Percentiles rank a stretch among this genome's conserved stretches.
phyloP scores from a whole-genome alignment of 2,888 invertebrate species.

The Thyatira batis region DNA sequence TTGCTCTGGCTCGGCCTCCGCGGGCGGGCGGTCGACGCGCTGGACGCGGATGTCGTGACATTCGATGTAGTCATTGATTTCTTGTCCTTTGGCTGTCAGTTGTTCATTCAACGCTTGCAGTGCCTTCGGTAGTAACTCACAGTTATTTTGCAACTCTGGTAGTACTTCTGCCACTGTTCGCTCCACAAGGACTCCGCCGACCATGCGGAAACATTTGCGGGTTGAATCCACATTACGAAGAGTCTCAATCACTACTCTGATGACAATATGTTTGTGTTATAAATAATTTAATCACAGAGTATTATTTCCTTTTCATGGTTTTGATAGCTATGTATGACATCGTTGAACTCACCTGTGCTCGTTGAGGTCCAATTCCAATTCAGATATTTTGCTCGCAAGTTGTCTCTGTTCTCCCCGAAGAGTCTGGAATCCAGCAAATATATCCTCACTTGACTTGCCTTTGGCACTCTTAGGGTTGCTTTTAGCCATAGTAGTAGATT shows the following conservation, averaged over 20 bases:
- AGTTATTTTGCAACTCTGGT: constrained; percentile 91
- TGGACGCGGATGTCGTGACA: constrained; percentile 93
- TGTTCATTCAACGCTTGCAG: constrained; percentile 90
- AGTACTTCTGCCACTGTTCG: constrained; percentile 95
- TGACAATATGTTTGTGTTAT: not conserved
- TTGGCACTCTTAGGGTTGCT: constrained; percentile 63
- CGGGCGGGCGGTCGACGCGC: constrained; percentile 50
- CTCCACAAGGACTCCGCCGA: constrained; percentile 97
- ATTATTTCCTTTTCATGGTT: not conserved
- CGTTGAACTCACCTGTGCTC: constrained; percentile 92
- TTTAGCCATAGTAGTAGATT: constrained; percentile 49
- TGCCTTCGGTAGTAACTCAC: constrained; percentile 90
- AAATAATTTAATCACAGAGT: not conserved
- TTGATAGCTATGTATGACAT: not conserved
- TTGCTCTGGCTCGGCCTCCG: constrained; percentile 39
- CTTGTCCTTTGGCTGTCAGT: constrained; percentile 91
- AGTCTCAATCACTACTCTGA: constrained; percentile 97
- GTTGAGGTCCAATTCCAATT: constrained; percentile 96
- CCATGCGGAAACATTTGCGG: constrained; percentile 95
- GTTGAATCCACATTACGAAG: constrained; percentile 91
- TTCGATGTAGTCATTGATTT: constrained; percentile 96
- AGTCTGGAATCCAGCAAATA: constrained; percentile 93
- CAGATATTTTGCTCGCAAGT: constrained; percentile 93
- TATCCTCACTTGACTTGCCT: constrained; percentile 87
- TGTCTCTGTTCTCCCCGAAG: constrained; percentile 93